These are phyloP conservation scores for Candidula unifasciata DNA, from an alignment of 2,888 invertebrate genomes.

Conservation along the genomic window DNA sequence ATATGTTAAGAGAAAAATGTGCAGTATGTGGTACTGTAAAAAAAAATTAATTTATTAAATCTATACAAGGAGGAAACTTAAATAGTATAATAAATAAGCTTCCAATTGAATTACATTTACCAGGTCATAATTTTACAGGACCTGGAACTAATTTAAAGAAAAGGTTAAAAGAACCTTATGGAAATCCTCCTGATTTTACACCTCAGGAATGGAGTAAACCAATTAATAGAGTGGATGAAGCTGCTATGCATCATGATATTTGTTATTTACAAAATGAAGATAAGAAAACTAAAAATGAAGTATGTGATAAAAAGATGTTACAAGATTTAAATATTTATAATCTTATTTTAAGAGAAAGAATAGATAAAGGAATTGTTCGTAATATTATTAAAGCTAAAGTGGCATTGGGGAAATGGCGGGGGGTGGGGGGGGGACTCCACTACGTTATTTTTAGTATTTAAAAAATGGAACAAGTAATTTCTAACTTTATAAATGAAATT, in stretches of 20 bases:
- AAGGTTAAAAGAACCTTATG: background rate
- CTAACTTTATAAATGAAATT: constrained; percentile 4
- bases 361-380: background rate
- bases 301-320: background rate
- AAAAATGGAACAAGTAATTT: background rate
- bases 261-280: constrained; percentile 32
- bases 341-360: background rate
- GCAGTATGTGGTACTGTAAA: constrained; percentile 40
- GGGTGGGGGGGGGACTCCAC: too few species aligned
- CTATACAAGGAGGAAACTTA: too few species aligned
- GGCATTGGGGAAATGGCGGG: background rate
- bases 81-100: background rate
- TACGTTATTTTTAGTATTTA: background rate
- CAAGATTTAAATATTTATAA: constrained; percentile 4
- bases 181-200: constrained; percentile 19
- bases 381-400: constrained; percentile 14
- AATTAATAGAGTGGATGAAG: constrained; percentile 26
- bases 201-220: constrained; percentile 21
- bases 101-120: constrained; percentile 48
- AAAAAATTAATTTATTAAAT: constrained; percentile 31
- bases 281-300: background rate
- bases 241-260: constrained; percentile 26
- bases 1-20: constrained; percentile 27
- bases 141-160: constrained; percentile 27
- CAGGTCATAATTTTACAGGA: constrained; percentile 14